phyloP scores from a whole-genome alignment of 2,888 invertebrate species.

The Dioctria linearis region DNA sequence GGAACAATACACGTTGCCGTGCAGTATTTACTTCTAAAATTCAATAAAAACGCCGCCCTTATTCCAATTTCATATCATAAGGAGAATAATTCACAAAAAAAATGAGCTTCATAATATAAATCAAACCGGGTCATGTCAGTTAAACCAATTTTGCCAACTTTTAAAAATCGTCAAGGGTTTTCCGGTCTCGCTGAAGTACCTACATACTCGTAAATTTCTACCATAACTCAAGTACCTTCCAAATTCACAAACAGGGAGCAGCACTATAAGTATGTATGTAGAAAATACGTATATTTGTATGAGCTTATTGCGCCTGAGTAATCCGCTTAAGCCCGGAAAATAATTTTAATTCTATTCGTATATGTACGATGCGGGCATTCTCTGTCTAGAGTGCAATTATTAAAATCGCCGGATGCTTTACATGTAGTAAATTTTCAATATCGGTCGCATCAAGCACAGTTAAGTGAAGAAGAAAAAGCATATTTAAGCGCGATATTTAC shows the following conservation, averaged over 20 bases:
- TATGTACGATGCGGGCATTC: conserved; percentile 30
- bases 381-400: conserved; percentile 8
- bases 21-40: no score
- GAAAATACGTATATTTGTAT: no score
- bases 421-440: no score
- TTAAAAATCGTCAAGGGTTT: conserved; percentile 22
- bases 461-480: conserved; percentile 20
- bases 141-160: conserved; percentile 31
- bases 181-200: conserved; percentile 31
- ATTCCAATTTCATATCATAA: neutral
- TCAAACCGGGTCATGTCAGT: neutral
- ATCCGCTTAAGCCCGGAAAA: conserved; percentile 25
- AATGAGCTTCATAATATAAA: neutral
- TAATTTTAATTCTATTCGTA: conserved; percentile 30
- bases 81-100: neutral
- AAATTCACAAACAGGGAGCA: neutral
- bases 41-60: neutral
- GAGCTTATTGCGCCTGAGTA: conserved; percentile 12
- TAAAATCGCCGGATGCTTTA: conserved; percentile 14
- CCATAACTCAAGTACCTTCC: conserved; percentile 21
- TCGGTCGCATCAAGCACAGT: neutral
- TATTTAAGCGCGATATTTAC: conserved; percentile 1
- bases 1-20: no score
- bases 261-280: neutral
- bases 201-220: neutral